Percentiles rank a stretch among this genome's conserved stretches.
Evolutionary conservation across 2,113 vertebrate species (phyloP).

Genomic region (Mellivora capensis): DNA sequence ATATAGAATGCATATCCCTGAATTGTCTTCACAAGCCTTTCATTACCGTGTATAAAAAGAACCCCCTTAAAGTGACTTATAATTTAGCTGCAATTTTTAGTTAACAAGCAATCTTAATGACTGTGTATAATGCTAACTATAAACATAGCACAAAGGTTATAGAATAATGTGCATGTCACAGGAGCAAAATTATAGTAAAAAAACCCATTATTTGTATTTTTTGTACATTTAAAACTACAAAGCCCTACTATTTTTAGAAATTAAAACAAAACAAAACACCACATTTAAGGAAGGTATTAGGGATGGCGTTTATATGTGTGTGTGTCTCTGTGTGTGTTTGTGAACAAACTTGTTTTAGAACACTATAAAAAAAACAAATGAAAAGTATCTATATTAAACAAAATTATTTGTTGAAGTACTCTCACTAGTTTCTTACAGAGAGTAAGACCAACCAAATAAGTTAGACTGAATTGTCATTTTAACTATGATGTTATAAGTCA

Average conservation of each 20-base stretch:
- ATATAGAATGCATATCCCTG: not conserved
- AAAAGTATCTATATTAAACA: not conserved
- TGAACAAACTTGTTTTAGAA: not conserved
- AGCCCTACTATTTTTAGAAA: not conserved
- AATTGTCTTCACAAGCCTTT: constrained; percentile 20
- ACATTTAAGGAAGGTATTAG: not conserved
- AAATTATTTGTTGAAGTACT: not conserved
- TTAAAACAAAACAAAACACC: not conserved
- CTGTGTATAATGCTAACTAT: not conserved
- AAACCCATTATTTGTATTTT: not conserved
- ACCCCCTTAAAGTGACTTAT: constrained; percentile 17
- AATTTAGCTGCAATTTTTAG: constrained; percentile 51
- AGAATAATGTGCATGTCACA: constrained; percentile 7
- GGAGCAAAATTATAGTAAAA: not conserved
- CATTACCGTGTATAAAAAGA: constrained; percentile 30
- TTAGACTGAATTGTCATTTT: not conserved
- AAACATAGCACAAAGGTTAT: not conserved
- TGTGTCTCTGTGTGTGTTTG: not conserved
- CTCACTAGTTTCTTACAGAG: not conserved
- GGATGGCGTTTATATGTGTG: not conserved
- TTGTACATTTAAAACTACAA: not conserved
- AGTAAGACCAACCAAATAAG: not conserved
- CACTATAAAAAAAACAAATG: not conserved
- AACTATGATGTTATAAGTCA: not conserved
- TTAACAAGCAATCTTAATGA: constrained; percentile 24